These are phyloP conservation scores for Drosophila atripex DNA, from an alignment of 2,888 invertebrate species.

Conservation along the genomic window DNA sequence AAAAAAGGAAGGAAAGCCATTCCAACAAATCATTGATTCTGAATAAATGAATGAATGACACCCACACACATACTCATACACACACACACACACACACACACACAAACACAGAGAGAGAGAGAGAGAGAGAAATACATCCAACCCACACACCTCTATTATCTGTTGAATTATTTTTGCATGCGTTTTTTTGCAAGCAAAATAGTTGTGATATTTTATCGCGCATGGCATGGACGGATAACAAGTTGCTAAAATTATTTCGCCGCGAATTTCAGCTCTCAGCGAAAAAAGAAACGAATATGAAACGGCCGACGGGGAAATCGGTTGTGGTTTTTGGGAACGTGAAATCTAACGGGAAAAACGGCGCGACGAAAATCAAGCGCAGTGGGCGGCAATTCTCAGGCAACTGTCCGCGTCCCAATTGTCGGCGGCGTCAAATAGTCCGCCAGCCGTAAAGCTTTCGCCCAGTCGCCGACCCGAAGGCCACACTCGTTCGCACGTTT, in stretches of 20 bases:
- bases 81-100: conserved; percentile 8
- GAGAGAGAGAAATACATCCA: conserved; percentile 16
- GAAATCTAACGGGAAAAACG: conserved; percentile 10
- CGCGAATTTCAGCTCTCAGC: conserved; percentile 77
- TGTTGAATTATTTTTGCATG: conserved; percentile 84
- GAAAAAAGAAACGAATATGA: conserved; percentile 33
- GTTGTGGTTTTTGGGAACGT: neutral
- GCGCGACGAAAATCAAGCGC: conserved; percentile 44
- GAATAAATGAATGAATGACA: conserved; percentile 19
- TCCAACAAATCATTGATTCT: conserved; percentile 8
- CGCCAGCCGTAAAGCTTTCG: conserved; percentile 26
- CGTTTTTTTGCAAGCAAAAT: conserved; percentile 84
- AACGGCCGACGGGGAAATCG: conserved; percentile 11
- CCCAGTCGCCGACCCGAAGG: conserved; percentile 8
- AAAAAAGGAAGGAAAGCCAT: neutral
- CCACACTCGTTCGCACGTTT: neutral
- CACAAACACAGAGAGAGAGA: conserved; percentile 22
- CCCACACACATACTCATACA: conserved; percentile 16
- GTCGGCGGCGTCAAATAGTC: conserved; percentile 53
- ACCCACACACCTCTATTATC: conserved; percentile 82
- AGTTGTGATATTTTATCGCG: conserved; percentile 84
- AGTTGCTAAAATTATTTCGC: conserved; percentile 82
- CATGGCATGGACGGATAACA: conserved; percentile 84
- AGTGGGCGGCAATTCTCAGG: conserved; percentile 72
- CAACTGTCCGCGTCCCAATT: conserved; percentile 71